Conservation (phyloP, 2,888 invertebrate genomes). For the Tetragonisca angustula region DNA sequence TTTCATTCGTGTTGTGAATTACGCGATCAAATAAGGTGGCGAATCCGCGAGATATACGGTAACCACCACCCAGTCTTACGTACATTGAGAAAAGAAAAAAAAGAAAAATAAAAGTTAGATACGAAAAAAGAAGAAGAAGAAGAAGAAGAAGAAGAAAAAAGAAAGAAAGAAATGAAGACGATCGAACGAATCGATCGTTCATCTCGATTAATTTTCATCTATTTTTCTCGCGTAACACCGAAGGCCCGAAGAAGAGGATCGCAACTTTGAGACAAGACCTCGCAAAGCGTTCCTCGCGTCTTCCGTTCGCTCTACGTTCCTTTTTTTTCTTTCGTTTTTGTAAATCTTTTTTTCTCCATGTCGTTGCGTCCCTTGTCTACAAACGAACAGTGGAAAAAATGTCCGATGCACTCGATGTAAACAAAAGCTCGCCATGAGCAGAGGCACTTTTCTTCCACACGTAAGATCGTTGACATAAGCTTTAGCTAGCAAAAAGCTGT, state of each 20-base stretch:
- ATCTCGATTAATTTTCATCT: slow-evolving; percentile 7
- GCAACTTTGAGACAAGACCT: slow-evolving; percentile 5
- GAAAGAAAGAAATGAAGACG: slow-evolving; percentile 22
- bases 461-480: slow-evolving; percentile 35
- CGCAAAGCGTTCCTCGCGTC: slow-evolving; percentile 20
- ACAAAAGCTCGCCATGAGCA: slow-evolving; percentile 48
- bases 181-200: slow-evolving; percentile 11
- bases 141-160: slow-evolving; percentile 25
- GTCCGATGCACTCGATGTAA: slow-evolving; percentile 58
- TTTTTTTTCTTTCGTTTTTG: slow-evolving; percentile 14
- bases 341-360: slow-evolving; percentile 5
- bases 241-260: slow-evolving; percentile 14
- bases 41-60: slow-evolving; percentile 17
- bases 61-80: slow-evolving; percentile 57
- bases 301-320: background rate
- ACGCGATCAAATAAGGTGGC: slow-evolving; percentile 44
- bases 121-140: slow-evolving; percentile 27
- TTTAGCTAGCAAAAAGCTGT: slow-evolving; percentile 51
- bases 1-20: slow-evolving; percentile 44
- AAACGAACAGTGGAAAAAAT: slow-evolving; percentile 34
- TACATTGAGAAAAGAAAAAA: slow-evolving; percentile 31
- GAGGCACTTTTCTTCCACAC: slow-evolving; percentile 61
- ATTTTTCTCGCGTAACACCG: slow-evolving; percentile 12
- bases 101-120: slow-evolving; percentile 13
- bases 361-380: slow-evolving; percentile 2